Conservation (phyloP, 2,888 invertebrate genomes). For the Pachliopta kotzebuea region DNA sequence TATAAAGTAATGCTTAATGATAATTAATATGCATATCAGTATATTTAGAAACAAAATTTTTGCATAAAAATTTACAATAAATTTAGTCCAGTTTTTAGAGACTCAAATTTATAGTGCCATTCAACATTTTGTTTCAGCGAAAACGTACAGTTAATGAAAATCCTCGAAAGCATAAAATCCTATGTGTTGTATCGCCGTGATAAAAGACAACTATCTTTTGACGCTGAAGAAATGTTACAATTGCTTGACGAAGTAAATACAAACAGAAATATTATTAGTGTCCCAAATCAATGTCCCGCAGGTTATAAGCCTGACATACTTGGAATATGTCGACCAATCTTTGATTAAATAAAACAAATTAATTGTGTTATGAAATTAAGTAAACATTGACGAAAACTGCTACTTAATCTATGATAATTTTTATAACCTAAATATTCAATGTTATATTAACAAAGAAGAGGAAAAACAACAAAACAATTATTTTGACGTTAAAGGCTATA, state of each 20-base stretch:
- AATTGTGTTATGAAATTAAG: not conserved
- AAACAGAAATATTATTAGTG: slow-evolving; percentile 45
- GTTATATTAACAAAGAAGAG: no score
- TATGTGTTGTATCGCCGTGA: slow-evolving; percentile 8
- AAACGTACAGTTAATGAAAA: slow-evolving; percentile 1
- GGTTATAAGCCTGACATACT: slow-evolving; percentile 56
- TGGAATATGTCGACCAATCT: slow-evolving; percentile 53
- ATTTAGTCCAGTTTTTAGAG: no score
- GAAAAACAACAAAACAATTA: no score
- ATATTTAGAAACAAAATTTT: no score
- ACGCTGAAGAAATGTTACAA: slow-evolving; percentile 22
- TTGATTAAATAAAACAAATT: slow-evolving; percentile 19
- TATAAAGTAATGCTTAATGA: no score
- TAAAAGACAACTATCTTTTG: slow-evolving; percentile 25
- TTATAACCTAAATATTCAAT: no score
- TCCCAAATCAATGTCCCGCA: slow-evolving; percentile 56
- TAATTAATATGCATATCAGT: no score
- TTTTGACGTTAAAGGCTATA: no score
- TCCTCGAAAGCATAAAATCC: slow-evolving; percentile 11
- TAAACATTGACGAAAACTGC: no score
- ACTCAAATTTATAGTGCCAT: no score
- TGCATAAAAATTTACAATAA: no score
- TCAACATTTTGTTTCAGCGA: slow-evolving; percentile 12
- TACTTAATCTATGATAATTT: no score
- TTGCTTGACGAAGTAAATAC: slow-evolving; percentile 15